Evolutionary conservation across 1,140 invertebrate genomes (phyloP).

Genomic region (Nymphalis io): DNA sequence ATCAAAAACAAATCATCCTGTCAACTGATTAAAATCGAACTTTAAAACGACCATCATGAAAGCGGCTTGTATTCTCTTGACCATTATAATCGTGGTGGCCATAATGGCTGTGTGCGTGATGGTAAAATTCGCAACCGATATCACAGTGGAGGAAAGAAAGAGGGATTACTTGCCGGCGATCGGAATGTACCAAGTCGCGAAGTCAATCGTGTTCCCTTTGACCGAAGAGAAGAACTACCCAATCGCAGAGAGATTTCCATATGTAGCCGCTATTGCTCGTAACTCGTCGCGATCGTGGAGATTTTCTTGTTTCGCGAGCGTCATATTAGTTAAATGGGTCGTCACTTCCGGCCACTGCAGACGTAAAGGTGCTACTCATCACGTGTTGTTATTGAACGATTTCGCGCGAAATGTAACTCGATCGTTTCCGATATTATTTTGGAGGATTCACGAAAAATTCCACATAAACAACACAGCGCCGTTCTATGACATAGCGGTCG

Average conservation of each 20-base stretch:
- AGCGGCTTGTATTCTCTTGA: constrained; percentile 59
- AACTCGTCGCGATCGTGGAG: constrained; percentile 53
- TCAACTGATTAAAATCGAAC: neutral
- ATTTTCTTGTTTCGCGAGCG: constrained; percentile 64
- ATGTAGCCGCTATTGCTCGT: constrained; percentile 54
- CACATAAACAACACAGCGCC: constrained; percentile 42
- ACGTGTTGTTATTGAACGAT: constrained; percentile 56
- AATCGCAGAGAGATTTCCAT: constrained; percentile 52
- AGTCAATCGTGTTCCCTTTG: constrained; percentile 49
- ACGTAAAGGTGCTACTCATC: constrained; percentile 45
- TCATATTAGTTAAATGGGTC: constrained; percentile 61
- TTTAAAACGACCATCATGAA: constrained; percentile 48
- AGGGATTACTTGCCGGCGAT: constrained; percentile 44
- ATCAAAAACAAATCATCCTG: neutral
- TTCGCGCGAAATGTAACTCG: constrained; percentile 52
- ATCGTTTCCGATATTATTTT: constrained; percentile 60
- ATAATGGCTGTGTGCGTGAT: constrained; percentile 70
- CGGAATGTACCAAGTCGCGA: constrained; percentile 46
- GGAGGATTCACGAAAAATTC: constrained; percentile 62
- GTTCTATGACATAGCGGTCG: constrained; percentile 64
- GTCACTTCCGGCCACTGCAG: constrained; percentile 68
- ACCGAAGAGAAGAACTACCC: constrained; percentile 43
- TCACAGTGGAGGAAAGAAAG: constrained; percentile 62
- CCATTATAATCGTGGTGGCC: constrained; percentile 56
- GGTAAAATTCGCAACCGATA: constrained; percentile 72